Conservation (phyloP, 2,797 vertebrate genomes). For the Ctenopoma kingsleyae region DNA sequence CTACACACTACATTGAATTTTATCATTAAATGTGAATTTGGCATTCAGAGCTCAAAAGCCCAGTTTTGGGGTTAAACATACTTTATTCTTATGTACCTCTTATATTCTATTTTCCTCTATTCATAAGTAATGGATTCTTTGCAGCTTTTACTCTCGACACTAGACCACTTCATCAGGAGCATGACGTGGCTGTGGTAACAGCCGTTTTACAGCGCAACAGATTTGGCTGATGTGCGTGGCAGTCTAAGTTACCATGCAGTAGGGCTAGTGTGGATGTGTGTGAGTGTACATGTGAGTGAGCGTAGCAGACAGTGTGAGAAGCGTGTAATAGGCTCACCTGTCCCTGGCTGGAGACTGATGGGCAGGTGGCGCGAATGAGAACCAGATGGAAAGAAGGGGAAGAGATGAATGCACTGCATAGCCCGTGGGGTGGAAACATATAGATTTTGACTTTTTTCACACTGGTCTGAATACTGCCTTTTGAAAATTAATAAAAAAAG, state of each 20-base stretch:
- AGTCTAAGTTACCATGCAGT: conserved; percentile 66
- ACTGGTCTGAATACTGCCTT: background rate
- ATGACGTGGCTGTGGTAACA: conserved; percentile 68
- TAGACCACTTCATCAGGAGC: conserved; percentile 74
- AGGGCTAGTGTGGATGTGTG: conserved; percentile 27
- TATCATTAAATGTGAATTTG: background rate
- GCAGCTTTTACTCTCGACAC: conserved; percentile 44
- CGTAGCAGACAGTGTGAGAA: conserved; percentile 58
- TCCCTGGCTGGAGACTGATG: conserved; percentile 70
- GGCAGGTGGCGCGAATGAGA: conserved; percentile 77
- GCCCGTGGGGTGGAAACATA: conserved; percentile 21
- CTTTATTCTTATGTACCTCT: conserved; percentile 12
- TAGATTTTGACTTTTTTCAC: conserved; percentile 7
- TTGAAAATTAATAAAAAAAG: conserved; percentile 1
- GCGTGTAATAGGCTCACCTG: conserved; percentile 79
- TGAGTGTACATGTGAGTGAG: conserved; percentile 37
- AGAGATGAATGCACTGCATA: conserved; percentile 25
- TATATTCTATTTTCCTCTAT: background rate
- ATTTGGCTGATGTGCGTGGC: conserved; percentile 72
- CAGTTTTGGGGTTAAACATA: background rate
- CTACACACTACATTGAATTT: background rate
- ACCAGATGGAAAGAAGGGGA: conserved; percentile 66
- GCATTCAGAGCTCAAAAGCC: conserved; percentile 1
- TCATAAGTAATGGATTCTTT: conserved; percentile 15
- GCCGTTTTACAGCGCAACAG: conserved; percentile 72